Evolutionary conservation across 1,140 invertebrate genomes (phyloP).

Genomic region (Danaus melanippus): DNA sequence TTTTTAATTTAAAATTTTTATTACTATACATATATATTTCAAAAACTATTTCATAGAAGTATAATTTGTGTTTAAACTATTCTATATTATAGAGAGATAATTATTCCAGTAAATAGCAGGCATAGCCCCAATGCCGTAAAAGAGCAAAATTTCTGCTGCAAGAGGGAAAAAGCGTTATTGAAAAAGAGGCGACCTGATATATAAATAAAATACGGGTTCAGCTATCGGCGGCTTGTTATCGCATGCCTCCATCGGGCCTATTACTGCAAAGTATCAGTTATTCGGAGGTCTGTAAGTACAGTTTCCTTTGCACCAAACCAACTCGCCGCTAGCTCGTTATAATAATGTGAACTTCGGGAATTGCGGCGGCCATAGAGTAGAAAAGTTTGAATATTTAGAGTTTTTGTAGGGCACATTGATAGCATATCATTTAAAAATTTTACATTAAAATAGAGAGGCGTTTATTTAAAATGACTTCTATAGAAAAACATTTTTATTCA

Average conservation of each 20-base stretch:
- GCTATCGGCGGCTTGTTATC: constrained; percentile 72
- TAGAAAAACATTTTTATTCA: too few species aligned
- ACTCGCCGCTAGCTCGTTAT: constrained; percentile 64
- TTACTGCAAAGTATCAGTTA: constrained; percentile 68
- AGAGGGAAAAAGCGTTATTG: constrained; percentile 68
- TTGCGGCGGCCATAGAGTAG: constrained; percentile 54
- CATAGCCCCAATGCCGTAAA: constrained; percentile 59
- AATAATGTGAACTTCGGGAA: constrained; percentile 70
- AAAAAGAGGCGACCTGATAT: constrained; percentile 69
- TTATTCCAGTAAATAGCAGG: constrained; percentile 64
- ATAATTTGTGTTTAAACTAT: too few species aligned
- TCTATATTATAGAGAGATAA: constrained; percentile 52
- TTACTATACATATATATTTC: too few species aligned
- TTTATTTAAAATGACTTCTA: constrained; percentile 14
- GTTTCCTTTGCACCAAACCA: constrained; percentile 61
- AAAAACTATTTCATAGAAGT: too few species aligned
- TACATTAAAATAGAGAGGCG: constrained; percentile 1
- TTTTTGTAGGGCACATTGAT: constrained; percentile 20
- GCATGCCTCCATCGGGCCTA: constrained; percentile 64
- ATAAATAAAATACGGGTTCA: constrained; percentile 73
- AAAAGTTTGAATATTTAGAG: constrained; percentile 31
- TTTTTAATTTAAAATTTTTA: too few species aligned
- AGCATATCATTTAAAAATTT: constrained; percentile 9
- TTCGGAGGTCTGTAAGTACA: constrained; percentile 61
- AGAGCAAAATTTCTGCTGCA: constrained; percentile 66